A percentile compares a stretch with the other conserved stretches of the same genome.
Conservation (phyloP, 2,113 vertebrate genomes). For the Periophthalmodon schlosseri region DNA sequence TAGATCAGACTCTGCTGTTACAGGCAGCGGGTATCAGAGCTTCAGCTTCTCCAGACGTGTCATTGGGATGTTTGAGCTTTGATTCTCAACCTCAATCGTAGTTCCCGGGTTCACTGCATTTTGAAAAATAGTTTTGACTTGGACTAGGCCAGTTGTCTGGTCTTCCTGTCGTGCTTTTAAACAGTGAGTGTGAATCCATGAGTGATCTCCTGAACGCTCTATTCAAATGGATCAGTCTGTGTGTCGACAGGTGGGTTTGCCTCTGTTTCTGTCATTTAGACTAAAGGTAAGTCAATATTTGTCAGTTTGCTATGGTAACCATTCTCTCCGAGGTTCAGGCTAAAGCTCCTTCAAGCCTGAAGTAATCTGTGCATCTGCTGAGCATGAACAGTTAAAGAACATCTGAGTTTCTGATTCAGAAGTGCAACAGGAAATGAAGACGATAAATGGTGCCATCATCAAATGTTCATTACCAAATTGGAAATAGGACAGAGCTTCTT, state of each 20-base stretch:
- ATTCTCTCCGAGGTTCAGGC: background rate
- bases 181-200: background rate
- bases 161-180: background rate
- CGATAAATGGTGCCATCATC: slow-evolving; percentile 1
- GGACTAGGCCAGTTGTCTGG: too few relatives aligned
- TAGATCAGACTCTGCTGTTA: too few relatives aligned
- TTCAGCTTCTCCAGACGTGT: too few relatives aligned
- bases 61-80: too few relatives aligned
- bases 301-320: background rate
- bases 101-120: too few relatives aligned
- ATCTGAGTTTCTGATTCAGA: background rate
- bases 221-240: background rate
- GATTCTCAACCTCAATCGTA: too few relatives aligned
- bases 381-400: background rate
- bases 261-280: background rate
- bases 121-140: too few relatives aligned
- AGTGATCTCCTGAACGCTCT: background rate
- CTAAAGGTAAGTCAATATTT: slow-evolving; percentile 2
- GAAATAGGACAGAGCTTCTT: slow-evolving; percentile 14
- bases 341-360: background rate
- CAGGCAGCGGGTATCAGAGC: too few relatives aligned
- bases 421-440: background rate
- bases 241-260: background rate
- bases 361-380: background rate
- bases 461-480: background rate